These are phyloP conservation scores for Eclectus roratus DNA, from an alignment of 2,113 vertebrate genomes.

Conservation along the genomic window DNA sequence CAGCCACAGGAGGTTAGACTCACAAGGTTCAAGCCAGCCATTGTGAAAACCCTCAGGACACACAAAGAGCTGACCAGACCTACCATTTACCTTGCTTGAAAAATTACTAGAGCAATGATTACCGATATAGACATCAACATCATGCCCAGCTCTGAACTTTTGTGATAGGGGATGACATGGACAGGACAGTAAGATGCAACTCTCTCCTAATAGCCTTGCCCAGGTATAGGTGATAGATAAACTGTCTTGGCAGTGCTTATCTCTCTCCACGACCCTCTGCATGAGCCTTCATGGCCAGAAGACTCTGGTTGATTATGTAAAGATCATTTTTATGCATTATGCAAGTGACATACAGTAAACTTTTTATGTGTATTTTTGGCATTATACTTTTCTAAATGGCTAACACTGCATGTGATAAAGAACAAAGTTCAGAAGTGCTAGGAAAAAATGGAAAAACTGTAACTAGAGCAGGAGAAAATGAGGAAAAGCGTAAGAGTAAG, in stretches of 20 bases:
- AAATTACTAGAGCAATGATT: neutral
- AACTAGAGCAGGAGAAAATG: neutral
- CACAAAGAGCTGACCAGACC: neutral
- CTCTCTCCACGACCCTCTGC: neutral
- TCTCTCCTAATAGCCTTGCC: neutral
- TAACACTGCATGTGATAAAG: neutral
- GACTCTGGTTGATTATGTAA: fast-evolving
- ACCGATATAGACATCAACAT: neutral
- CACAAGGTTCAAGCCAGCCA: neutral
- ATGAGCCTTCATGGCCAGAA: neutral
- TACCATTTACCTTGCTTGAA: neutral
- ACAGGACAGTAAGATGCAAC: neutral
- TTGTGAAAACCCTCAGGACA: neutral
- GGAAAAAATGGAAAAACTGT: neutral
- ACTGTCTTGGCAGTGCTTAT: neutral
- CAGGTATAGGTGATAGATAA: neutral
- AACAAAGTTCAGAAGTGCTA: conserved; percentile 2
- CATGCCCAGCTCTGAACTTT: neutral
- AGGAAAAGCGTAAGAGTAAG: neutral
- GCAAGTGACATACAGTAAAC: neutral
- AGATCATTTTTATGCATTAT: neutral
- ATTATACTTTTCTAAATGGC: neutral
- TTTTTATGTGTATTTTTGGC: neutral
- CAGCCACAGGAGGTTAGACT: neutral
- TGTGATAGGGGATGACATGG: neutral